Conservation (phyloP, 2,113 vertebrate genomes). For the Galeopterus variegatus region DNA sequence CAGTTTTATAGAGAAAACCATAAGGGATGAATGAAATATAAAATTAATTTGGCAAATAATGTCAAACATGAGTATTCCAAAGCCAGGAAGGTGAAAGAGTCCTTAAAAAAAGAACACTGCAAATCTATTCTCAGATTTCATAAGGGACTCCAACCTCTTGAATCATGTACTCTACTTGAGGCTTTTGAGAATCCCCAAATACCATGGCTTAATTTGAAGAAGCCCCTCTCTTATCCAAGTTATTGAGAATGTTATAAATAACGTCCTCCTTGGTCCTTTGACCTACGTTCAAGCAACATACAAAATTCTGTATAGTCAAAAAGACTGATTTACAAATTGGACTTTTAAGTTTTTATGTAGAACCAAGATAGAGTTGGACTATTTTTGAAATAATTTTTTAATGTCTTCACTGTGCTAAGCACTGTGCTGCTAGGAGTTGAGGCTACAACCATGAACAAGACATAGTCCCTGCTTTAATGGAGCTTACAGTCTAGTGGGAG, state of each 20-base stretch:
- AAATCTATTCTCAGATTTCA: background rate
- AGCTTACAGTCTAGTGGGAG: background rate
- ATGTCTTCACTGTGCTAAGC: background rate
- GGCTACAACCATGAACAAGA: background rate
- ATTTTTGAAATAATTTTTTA: background rate
- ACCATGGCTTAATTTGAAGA: constrained; percentile 29
- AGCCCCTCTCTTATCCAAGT: background rate
- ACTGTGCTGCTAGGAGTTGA: background rate
- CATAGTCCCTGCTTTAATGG: background rate
- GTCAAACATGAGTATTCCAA: background rate
- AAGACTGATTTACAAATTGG: background rate
- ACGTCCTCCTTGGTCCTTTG: background rate
- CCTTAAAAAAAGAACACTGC: background rate
- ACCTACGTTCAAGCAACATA: background rate
- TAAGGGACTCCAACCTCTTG: background rate
- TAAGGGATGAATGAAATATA: background rate
- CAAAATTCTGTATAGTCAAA: background rate
- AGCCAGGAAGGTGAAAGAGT: constrained; percentile 14
- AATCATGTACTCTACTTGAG: background rate
- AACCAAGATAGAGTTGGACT: background rate
- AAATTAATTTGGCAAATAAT: constrained; percentile 41
- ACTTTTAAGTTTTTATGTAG: background rate
- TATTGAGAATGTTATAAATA: constrained; percentile 41
- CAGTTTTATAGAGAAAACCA: constrained; percentile 25
- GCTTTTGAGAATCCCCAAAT: background rate